phyloP scores from a whole-genome alignment of 2,797 vertebrate species.

The Spea hammondii region DNA sequence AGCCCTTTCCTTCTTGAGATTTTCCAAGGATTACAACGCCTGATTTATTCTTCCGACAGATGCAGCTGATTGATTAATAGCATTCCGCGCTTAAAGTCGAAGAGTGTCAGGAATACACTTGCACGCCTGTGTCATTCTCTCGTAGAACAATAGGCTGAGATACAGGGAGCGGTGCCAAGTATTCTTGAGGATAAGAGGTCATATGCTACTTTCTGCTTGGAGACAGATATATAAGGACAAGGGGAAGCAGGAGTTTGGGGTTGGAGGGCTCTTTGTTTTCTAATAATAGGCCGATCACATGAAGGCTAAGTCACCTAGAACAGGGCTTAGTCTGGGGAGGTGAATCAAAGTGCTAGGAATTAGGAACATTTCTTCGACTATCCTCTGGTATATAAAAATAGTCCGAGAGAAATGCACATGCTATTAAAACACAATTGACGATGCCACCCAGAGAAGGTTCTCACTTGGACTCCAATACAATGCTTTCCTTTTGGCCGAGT shows the following conservation, averaged over 20 bases:
- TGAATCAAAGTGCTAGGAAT: constrained; percentile 74
- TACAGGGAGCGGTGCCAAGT: constrained; percentile 69
- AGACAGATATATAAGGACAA: constrained; percentile 69
- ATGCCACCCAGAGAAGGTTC: constrained; percentile 69
- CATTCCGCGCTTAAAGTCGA: constrained; percentile 74
- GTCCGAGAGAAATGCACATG: constrained; percentile 74
- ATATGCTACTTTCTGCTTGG: constrained; percentile 69
- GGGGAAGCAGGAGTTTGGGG: constrained; percentile 65
- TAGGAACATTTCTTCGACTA: constrained; percentile 72
- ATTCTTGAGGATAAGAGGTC: constrained; percentile 72
- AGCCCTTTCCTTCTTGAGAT: constrained; percentile 61
- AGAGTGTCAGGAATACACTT: constrained; percentile 76
- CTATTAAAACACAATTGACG: constrained; percentile 79
- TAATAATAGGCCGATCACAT: constrained; percentile 74
- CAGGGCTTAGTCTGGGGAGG: constrained; percentile 74
- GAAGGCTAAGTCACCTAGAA: constrained; percentile 76
- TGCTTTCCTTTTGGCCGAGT: constrained; percentile 69
- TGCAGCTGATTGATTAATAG: constrained; percentile 77
- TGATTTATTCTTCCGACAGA: constrained; percentile 77
- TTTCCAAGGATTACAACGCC: constrained; percentile 69
- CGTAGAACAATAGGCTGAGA: constrained; percentile 71
- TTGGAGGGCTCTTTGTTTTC: constrained; percentile 64
- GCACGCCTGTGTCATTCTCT: constrained; percentile 69
- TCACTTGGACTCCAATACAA: constrained; percentile 70
- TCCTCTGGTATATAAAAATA: constrained; percentile 71